These are phyloP conservation scores for Vulpes ferrilata DNA, from an alignment of 2,113 vertebrate genomes.

Conservation along the genomic window DNA sequence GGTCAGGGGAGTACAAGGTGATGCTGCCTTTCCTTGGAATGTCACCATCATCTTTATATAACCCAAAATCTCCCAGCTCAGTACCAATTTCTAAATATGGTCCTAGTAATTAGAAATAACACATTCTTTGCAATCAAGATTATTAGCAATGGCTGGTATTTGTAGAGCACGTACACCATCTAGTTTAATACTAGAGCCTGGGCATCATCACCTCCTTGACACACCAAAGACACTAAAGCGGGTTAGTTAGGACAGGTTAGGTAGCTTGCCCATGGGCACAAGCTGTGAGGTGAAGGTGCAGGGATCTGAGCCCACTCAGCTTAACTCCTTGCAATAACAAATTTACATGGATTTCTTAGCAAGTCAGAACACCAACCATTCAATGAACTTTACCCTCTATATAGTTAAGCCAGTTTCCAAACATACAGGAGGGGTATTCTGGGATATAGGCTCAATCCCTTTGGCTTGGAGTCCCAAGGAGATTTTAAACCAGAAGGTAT, in stretches of 20 bases:
- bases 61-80: neutral
- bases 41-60: neutral
- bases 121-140: neutral
- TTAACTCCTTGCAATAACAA: neutral
- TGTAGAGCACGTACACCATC: neutral
- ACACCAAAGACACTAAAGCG: neutral
- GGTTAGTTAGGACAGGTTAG: neutral
- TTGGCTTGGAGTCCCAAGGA: neutral
- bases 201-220: too few species aligned
- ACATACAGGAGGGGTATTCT: neutral
- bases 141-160: neutral
- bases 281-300: neutral
- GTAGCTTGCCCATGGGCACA: neutral
- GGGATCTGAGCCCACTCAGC: neutral
- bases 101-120: neutral
- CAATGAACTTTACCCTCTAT: neutral
- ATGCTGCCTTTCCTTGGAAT: neutral
- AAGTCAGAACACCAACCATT: neutral
- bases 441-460: neutral
- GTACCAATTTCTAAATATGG: neutral
- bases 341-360: neutral
- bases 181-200: neutral
- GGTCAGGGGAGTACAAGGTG: fast-evolving
- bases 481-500: neutral
- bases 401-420: neutral